These are phyloP conservation scores for Todus mexicanus DNA, from an alignment of 2,797 vertebrate genomes.

Conservation along the genomic window DNA sequence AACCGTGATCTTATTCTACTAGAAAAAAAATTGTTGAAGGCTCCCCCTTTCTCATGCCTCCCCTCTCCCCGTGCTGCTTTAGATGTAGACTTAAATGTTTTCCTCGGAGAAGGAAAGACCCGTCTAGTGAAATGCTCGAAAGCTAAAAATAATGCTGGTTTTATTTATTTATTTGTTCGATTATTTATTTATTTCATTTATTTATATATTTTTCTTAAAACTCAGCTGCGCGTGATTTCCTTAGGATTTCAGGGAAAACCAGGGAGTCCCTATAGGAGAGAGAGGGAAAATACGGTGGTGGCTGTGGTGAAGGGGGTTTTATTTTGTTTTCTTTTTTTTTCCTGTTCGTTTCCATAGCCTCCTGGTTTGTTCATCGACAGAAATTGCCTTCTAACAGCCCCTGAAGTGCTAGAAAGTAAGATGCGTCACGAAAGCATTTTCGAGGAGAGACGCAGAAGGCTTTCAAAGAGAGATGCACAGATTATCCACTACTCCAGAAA, in stretches of 20 bases:
- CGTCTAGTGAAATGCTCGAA: not conserved
- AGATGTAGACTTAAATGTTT: not conserved
- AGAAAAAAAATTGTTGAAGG: not conserved
- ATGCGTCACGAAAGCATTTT: not conserved
- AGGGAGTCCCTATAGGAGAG: not conserved
- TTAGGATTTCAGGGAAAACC: not conserved
- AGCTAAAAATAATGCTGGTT: not conserved
- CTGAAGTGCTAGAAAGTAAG: not conserved
- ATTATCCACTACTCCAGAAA: not conserved
- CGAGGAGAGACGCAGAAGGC: not conserved
- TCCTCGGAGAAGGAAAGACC: not conserved
- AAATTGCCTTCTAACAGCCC: not conserved
- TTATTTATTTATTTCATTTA: not conserved
- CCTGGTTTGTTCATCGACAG: not conserved
- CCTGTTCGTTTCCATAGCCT: not conserved
- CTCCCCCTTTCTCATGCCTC: rapidly evolving
- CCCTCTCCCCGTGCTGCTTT: not conserved
- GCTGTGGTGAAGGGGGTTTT: not conserved
- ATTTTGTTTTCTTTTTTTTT: not conserved
- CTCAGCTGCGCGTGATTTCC: not conserved
- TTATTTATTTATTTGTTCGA: not conserved
- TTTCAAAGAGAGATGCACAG: not conserved
- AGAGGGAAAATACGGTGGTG: not conserved
- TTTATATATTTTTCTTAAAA: not conserved
- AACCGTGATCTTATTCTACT: not conserved